Percentiles rank a stretch among this genome's conserved stretches.
phyloP scores from a whole-genome alignment of 37 sponge, comb jelly and placozoan species.

The Oopsacas minuta region DNA sequence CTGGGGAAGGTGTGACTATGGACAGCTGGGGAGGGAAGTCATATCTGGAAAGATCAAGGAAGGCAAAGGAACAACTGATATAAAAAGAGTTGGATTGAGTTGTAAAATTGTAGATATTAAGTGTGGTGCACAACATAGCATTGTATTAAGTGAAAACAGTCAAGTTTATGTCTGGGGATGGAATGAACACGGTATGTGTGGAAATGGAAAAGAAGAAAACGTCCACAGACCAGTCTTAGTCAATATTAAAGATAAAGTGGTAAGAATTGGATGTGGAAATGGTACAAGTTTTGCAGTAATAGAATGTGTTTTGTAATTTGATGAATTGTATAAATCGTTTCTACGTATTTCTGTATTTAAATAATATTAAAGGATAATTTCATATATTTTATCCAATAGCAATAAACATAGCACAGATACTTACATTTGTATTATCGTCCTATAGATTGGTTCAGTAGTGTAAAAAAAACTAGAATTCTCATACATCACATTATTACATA shows the following conservation, averaged over 20 bases:
- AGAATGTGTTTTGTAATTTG: background rate
- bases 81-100: background rate
- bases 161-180: slow-evolving; percentile 43
- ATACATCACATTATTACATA: background rate
- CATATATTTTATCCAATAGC: no score
- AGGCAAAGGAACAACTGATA: background rate
- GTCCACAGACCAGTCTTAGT: slow-evolving; percentile 20
- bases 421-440: no score
- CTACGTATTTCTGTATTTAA: background rate
- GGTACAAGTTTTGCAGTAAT: background rate
- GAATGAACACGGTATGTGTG: slow-evolving; percentile 78
- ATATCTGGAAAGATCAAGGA: background rate
- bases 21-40: slow-evolving; percentile 41
- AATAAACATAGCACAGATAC: no score
- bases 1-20: slow-evolving; percentile 70
- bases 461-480: background rate
- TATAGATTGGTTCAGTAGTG: no score
- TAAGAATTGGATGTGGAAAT: background rate
- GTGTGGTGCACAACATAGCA: background rate
- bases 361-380: background rate
- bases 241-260: background rate
- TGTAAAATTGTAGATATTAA: background rate
- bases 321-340: background rate
- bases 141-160: slow-evolving; percentile 7
- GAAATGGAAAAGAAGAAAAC: slow-evolving; percentile 36